Conservation (phyloP, 2,888 invertebrate genomes). For the Margaritifera margaritifera region DNA sequence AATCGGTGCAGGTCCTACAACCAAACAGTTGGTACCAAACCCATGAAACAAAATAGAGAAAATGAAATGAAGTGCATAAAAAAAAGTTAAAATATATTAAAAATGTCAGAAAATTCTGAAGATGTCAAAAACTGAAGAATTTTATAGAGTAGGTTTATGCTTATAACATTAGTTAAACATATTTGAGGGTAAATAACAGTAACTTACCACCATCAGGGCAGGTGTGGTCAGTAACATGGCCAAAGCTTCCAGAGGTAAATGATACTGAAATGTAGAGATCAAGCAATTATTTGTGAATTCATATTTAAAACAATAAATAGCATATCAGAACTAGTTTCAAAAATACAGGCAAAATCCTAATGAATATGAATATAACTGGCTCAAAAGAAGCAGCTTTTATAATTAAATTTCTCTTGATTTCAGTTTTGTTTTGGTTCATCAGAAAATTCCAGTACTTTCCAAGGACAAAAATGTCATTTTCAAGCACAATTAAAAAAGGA, state of each 20-base stretch:
- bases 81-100: no score
- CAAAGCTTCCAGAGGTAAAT: constrained; percentile 55
- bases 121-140: neutral
- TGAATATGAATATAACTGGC: neutral
- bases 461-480: no score
- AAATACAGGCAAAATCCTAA: neutral
- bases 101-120: neutral
- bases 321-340: neutral
- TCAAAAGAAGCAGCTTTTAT: neutral
- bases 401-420: constrained; percentile 1
- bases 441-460: no score
- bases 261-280: constrained; percentile 74
- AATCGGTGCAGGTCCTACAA: no score
- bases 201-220: constrained; percentile 68
- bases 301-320: neutral
- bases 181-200: neutral
- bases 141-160: no score
- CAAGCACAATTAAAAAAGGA: no score
- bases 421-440: no score
- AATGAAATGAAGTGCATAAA: no score
- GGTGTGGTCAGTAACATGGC: constrained; percentile 69
- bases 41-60: no score
- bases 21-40: no score
- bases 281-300: no score
- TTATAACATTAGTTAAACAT: neutral